A percentile compares a stretch with the other conserved stretches of the same genome.
Evolutionary conservation across 2,113 vertebrate species (phyloP).

Genomic region (Emydura subglobosa): DNA sequence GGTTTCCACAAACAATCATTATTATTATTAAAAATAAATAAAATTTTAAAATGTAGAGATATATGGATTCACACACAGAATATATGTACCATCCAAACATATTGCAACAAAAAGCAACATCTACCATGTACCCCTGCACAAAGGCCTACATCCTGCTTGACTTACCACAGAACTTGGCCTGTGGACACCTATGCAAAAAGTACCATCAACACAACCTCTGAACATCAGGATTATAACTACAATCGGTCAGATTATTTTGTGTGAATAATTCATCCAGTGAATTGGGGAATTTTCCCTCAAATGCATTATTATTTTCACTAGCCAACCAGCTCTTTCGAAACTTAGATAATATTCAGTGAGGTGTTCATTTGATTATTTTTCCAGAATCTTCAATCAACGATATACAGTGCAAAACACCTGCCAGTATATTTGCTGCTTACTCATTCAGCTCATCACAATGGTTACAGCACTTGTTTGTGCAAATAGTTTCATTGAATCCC

Average conservation of each 20-base stretch:
- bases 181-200: not conserved
- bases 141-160: too few relatives aligned
- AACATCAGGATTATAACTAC: not conserved
- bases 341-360: not conserved
- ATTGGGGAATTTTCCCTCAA: not conserved
- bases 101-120: too few relatives aligned
- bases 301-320: not conserved
- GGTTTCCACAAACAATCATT: not conserved
- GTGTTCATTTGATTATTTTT: not conserved
- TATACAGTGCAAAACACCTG: not conserved
- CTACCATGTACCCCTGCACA: not conserved
- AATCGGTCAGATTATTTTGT: not conserved
- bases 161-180: not conserved
- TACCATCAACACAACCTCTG: not conserved
- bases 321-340: not conserved
- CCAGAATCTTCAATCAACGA: not conserved
- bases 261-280: accelerated
- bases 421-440: not conserved
- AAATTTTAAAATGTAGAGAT: not conserved
- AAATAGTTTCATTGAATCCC: not conserved
- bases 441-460: not conserved
- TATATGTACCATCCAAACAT: not conserved
- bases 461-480: not conserved
- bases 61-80: not conserved
- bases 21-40: not conserved